Conservation (phyloP, 2,888 invertebrate species). For the Thereva nobilitata region DNA sequence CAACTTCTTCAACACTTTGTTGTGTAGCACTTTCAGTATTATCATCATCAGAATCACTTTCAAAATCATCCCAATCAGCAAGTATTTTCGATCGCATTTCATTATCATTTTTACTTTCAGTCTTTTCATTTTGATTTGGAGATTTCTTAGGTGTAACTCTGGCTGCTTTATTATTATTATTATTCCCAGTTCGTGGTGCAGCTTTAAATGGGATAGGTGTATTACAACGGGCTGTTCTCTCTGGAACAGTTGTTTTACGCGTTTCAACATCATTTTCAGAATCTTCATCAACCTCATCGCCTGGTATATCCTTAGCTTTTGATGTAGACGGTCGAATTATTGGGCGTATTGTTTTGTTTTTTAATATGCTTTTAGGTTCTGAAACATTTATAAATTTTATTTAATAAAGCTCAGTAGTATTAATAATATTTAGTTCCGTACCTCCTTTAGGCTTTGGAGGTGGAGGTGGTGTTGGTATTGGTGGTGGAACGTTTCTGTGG, state of each 20-base stretch:
- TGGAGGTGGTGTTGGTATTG: slow-evolving; percentile 35
- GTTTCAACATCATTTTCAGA: too few species aligned
- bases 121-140: slow-evolving; percentile 34
- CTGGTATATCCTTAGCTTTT: not conserved
- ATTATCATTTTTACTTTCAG: slow-evolving; percentile 21
- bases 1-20: slow-evolving; percentile 18
- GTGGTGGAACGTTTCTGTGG: slow-evolving; percentile 59
- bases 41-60: slow-evolving; percentile 53
- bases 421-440: slow-evolving; percentile 2
- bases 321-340: not conserved
- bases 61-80: slow-evolving; percentile 78
- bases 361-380: slow-evolving; percentile 3
- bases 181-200: slow-evolving; percentile 23
- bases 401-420: slow-evolving; percentile 1
- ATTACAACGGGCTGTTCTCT: too few species aligned
- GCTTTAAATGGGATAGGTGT: too few species aligned
- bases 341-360: not conserved
- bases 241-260: too few species aligned
- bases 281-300: not conserved
- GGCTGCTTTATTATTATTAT: slow-evolving; percentile 51
- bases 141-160: not conserved
- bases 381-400: too few species aligned
- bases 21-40: slow-evolving; percentile 24
- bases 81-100: slow-evolving; percentile 72
- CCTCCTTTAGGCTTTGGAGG: slow-evolving; percentile 20